Percentiles rank a stretch among this genome's conserved stretches.
phyloP scores from a whole-genome alignment of 2,888 invertebrate species.

The Ophion slaviceki region DNA sequence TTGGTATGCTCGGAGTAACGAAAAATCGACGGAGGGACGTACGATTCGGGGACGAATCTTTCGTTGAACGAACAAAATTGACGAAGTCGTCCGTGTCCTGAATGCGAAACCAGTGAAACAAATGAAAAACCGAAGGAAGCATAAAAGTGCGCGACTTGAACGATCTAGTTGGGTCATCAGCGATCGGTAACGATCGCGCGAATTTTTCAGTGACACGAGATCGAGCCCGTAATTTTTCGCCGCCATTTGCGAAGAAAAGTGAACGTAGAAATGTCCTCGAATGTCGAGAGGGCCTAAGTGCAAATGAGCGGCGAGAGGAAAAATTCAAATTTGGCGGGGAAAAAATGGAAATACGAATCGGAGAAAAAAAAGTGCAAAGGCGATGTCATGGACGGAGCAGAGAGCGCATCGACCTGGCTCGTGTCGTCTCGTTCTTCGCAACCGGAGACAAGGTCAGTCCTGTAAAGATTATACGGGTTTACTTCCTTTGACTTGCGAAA shows the following conservation, averaged over 20 bases:
- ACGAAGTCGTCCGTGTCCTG: slow-evolving; percentile 44
- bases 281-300: slow-evolving; percentile 29
- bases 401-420: slow-evolving; percentile 71
- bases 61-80: slow-evolving; percentile 34
- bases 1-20: slow-evolving; percentile 13
- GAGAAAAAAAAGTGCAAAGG: slow-evolving; percentile 53
- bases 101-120: slow-evolving; percentile 63
- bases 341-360: slow-evolving; percentile 11
- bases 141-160: slow-evolving; percentile 60
- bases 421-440: slow-evolving; percentile 72
- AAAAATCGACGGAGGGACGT: slow-evolving; percentile 35
- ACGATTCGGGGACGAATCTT: slow-evolving; percentile 49
- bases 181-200: slow-evolving; percentile 43
- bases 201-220: slow-evolving; percentile 53
- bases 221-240: slow-evolving; percentile 24
- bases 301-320: slow-evolving; percentile 42
- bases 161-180: slow-evolving; percentile 41
- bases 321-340: slow-evolving; percentile 18
- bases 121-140: slow-evolving; percentile 8
- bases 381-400: slow-evolving; percentile 72
- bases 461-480: slow-evolving; percentile 63
- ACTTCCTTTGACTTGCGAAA: neutral
- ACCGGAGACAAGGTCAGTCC: slow-evolving; percentile 78
- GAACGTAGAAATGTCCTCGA: slow-evolving; percentile 13
- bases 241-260: slow-evolving; percentile 34